Percentiles rank a stretch among this genome's conserved stretches.
phyloP scores from a whole-genome alignment of 2,113 vertebrate species.

The Oreocharis arfaki region DNA sequence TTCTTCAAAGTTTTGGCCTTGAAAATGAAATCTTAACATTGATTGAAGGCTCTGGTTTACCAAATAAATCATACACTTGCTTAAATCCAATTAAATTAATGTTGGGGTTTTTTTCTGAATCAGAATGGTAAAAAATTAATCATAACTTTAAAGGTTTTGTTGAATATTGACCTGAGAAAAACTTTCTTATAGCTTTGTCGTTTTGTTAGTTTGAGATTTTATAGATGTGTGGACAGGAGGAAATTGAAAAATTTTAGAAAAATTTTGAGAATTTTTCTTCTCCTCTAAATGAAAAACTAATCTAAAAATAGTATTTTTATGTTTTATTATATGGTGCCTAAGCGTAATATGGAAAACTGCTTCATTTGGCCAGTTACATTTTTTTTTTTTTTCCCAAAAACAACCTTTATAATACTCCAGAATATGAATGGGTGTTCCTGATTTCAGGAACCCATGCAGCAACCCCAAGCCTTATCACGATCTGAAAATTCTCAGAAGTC shows the following conservation, averaged over 20 bases:
- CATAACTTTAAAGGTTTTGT: background rate
- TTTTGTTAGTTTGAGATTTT: background rate
- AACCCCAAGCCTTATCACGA: background rate
- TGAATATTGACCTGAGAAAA: background rate
- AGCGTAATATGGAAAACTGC: background rate
- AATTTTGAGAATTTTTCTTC: background rate
- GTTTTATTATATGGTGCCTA: background rate
- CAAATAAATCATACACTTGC: background rate
- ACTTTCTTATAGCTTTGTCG: background rate
- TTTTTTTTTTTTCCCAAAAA: rapidly evolving
- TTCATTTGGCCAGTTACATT: background rate
- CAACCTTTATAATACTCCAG: background rate
- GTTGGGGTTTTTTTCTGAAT: background rate
- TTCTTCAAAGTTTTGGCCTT: background rate
- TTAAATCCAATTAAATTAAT: background rate
- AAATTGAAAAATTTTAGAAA: background rate
- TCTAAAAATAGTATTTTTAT: background rate
- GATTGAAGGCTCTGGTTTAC: background rate
- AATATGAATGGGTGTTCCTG: background rate
- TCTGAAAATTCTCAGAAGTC: background rate
- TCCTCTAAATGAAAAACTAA: background rate
- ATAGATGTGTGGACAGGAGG: rapidly evolving
- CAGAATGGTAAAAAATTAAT: background rate
- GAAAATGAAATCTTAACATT: background rate
- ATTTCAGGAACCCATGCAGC: background rate